Evolutionary conservation across 1,140 invertebrate species (phyloP), one percentile per base, ranked within the genome.

Genomic region (Antheraea mylitta): DNA sequence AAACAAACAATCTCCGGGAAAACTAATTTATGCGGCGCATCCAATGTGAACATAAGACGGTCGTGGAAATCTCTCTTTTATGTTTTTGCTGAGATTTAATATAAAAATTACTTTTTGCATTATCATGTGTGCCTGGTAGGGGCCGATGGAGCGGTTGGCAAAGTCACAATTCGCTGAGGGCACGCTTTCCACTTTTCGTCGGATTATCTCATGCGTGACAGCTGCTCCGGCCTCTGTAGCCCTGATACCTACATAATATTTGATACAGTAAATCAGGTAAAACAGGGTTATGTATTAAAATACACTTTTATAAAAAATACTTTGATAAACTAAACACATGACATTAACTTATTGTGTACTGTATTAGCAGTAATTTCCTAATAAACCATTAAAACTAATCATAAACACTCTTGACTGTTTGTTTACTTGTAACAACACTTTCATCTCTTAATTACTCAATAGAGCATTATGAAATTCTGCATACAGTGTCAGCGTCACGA

Each of bases 41-140:
- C 83, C 77, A 78, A 68, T 77, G 73, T 77, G 81, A 76, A 70
- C 82, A 79, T 79, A 85, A 90, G 85, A 82, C 79, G 75, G 68
- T 77, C 75, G 73, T 67, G 77, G 78, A 79, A 84, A 83, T 82
- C 81, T 82, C 85, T 86, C 89, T 89, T 91, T 91, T 87, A 91
- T 91, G 89, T 91, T 91, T 86, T 80, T 78, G 79, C 77, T 86
- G 83, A 86, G 85, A 86, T 89, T 91, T 91, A 91, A 91, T 91
- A 89, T 87, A 89, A 86, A 90, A 91, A 91, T 90, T 90, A 90
- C 85, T 84, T 90, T 87, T 79, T 73, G 73, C 79, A 87, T 90
- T 87, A 90, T 85, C 86, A 83, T 91, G 84, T 84, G 81, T 82
- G 85, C 83, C 72, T 83, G 77, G 80, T 82, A 78, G 74, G 76